Conservation (phyloP, 2,113 vertebrate species). For the Taurulus bubalis region DNA sequence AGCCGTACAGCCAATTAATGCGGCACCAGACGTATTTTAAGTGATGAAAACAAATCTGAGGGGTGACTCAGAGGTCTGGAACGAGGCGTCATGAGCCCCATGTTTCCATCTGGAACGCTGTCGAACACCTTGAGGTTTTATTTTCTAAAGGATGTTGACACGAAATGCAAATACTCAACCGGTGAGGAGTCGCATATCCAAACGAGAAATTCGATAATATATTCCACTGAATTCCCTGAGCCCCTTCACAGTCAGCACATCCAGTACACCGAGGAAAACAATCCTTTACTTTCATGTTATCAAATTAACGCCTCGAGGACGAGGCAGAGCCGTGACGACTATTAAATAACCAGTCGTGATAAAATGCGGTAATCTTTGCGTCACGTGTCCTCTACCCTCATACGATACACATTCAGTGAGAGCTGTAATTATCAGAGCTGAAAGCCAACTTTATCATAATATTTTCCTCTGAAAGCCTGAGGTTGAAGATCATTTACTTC, state of each 20-base stretch:
- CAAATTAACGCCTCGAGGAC: conserved; percentile 28
- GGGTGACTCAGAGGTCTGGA: conserved; percentile 27
- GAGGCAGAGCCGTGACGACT: conserved; percentile 1
- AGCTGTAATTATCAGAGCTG: conserved; percentile 54
- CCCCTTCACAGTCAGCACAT: conserved; percentile 4
- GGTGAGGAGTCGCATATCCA: conserved; percentile 6
- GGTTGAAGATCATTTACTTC: conserved; percentile 53
- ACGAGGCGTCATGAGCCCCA: not conserved
- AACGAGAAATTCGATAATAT: not conserved
- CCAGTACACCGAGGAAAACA: not conserved
- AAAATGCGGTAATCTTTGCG: conserved; percentile 19
- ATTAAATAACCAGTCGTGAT: conserved; percentile 4
- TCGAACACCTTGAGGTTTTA: not conserved
- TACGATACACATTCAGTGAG: conserved; percentile 5
- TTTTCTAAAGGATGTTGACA: conserved; percentile 4
- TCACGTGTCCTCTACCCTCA: conserved; percentile 9
- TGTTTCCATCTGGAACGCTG: conserved; percentile 24
- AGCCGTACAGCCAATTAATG: not conserved
- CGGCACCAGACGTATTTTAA: not conserved
- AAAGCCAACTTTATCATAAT: conserved; percentile 52
- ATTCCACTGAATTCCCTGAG: conserved; percentile 2
- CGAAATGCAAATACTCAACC: conserved; percentile 19
- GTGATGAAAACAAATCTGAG: not conserved
- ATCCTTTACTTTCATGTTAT: conserved; percentile 17
- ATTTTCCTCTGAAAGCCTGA: conserved; percentile 63